A percentile compares a stretch with the other conserved stretches of the same genome.
Conservation (phyloP, 1,140 invertebrate genomes). For the Saccostrea glomerata region DNA sequence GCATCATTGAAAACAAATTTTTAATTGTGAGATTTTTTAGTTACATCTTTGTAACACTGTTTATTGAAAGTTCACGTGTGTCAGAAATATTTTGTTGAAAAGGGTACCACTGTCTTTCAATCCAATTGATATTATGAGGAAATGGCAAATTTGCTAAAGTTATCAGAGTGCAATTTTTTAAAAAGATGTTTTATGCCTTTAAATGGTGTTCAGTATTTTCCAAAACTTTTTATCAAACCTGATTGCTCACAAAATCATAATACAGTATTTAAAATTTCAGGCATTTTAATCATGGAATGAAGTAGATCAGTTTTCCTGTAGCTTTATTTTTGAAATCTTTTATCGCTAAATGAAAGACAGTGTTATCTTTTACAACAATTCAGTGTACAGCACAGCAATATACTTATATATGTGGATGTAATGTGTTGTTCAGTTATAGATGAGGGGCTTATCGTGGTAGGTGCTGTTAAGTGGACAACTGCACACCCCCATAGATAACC, state of each 20-base stretch:
- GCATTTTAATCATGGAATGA: neutral
- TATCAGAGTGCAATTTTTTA: neutral
- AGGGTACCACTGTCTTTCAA: constrained; percentile 14
- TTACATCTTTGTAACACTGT: neutral
- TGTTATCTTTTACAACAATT: constrained; percentile 1
- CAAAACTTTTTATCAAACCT: neutral
- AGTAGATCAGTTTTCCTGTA: neutral
- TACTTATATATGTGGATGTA: neutral
- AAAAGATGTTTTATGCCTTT: neutral
- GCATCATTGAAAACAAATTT: neutral
- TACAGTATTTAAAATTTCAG: neutral
- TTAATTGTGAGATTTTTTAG: neutral
- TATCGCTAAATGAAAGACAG: neutral
- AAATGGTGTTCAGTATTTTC: neutral
- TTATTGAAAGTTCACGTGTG: constrained; percentile 20
- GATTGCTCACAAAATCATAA: neutral
- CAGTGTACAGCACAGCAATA: neutral
- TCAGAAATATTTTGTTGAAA: neutral
- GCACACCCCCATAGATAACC: neutral
- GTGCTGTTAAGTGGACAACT: constrained; percentile 5
- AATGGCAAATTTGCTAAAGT: too few species aligned
- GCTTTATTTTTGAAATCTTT: neutral
- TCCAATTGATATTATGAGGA: neutral
- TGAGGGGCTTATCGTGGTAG: neutral
- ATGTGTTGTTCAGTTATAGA: neutral